A percentile compares a stretch with the other conserved stretches of the same genome.
Evolutionary conservation across 2,888 invertebrate species (phyloP).

Genomic region (Caenorhabditis imperialis): DNA sequence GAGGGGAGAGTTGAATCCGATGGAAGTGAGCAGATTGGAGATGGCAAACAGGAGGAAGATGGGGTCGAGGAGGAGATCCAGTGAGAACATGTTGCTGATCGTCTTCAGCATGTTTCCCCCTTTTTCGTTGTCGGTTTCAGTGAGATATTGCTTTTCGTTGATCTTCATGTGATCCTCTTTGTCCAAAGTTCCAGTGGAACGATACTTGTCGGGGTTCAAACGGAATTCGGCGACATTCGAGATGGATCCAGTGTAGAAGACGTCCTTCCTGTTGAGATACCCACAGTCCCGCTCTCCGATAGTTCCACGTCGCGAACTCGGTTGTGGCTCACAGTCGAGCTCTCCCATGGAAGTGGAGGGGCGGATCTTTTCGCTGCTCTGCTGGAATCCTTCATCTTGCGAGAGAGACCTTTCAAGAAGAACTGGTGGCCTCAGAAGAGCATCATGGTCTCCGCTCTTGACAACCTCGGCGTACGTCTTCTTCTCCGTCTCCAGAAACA

Average conservation of each 20-base stretch:
- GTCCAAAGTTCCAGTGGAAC: slow-evolving; percentile 61
- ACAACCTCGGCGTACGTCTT: too few relatives aligned
- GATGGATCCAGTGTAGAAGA: slow-evolving; percentile 91
- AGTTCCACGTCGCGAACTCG: slow-evolving; percentile 57
- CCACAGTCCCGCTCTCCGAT: slow-evolving; percentile 66
- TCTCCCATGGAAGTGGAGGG: slow-evolving; percentile 53
- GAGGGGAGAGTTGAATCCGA: slow-evolving; percentile 94
- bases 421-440: too few relatives aligned
- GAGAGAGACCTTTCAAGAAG: neutral
- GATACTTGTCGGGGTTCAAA: slow-evolving; percentile 78
- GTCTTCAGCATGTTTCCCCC: too few relatives aligned
- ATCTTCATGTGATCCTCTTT: slow-evolving; percentile 42
- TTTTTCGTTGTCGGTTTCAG: slow-evolving; percentile 49
- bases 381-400: slow-evolving; percentile 42
- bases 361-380: slow-evolving; percentile 36
- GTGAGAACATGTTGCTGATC: slow-evolving; percentile 85
- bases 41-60: slow-evolving; percentile 90
- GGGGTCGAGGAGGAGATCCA: slow-evolving; percentile 87
- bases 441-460: too few relatives aligned
- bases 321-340: slow-evolving; percentile 45
- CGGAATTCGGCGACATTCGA: slow-evolving; percentile 89
- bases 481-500: neutral
- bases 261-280: slow-evolving; percentile 83
- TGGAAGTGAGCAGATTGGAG: slow-evolving; percentile 94
- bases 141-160: slow-evolving; percentile 45